Conservation (phyloP, 2,888 invertebrate genomes). For the Zhengitettix transpicula region DNA sequence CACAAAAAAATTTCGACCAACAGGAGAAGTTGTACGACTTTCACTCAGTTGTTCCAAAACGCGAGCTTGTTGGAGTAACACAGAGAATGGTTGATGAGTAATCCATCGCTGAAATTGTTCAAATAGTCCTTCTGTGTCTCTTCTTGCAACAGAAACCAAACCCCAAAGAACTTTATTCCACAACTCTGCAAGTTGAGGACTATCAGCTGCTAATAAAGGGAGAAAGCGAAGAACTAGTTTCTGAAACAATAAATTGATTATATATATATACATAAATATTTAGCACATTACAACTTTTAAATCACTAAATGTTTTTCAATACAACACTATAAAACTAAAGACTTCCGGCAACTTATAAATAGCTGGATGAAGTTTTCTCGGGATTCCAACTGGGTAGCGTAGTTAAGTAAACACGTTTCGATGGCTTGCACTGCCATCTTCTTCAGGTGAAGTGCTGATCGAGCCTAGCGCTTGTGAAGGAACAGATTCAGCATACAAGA, state of each 20-base stretch:
- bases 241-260: slow-evolving; percentile 26
- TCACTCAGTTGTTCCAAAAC: background rate
- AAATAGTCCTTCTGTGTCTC: slow-evolving; percentile 34
- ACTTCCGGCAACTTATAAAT: no score
- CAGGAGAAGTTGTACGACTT: background rate
- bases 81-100: background rate
- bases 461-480: no score
- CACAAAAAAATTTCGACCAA: slow-evolving; percentile 14
- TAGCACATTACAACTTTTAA: no score
- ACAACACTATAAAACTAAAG: background rate
- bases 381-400: no score
- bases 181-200: slow-evolving; percentile 32
- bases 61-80: background rate
- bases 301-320: background rate
- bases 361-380: no score
- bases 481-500: no score
- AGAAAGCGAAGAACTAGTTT: slow-evolving; percentile 49
- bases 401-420: no score
- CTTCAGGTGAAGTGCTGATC: no score
- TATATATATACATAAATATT: background rate
- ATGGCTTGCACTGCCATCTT: no score
- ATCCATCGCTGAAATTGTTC: slow-evolving; percentile 40
- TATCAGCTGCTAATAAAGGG: slow-evolving; percentile 31
- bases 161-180: slow-evolving; percentile 44
- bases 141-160: slow-evolving; percentile 36